These are phyloP conservation scores for Panagrolaimus sp. DNA, from an alignment of 1,140 invertebrate species.

Conservation along the genomic window DNA sequence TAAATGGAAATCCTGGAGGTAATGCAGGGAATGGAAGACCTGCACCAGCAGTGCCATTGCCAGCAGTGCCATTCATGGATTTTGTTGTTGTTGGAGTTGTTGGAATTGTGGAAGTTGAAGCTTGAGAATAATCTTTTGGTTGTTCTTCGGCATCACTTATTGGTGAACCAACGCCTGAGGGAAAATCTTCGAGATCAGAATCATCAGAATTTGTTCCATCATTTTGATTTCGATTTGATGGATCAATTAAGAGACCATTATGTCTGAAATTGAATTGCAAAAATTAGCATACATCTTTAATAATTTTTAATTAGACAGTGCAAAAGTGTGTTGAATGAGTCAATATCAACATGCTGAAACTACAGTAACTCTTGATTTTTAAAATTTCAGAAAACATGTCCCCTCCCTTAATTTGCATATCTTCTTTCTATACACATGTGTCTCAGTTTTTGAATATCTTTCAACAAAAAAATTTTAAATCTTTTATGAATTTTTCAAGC, in stretches of 20 bases:
- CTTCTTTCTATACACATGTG: too few species aligned
- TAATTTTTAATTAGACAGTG: too few species aligned
- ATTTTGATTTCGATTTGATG: not conserved
- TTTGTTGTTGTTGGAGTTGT: not conserved
- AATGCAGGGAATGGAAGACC: not conserved
- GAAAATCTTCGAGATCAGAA: conserved; percentile 13
- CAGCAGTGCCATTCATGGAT: not conserved
- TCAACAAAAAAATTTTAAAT: too few species aligned
- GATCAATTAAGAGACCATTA: conserved; percentile 1
- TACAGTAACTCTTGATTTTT: too few species aligned
- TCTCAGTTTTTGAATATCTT: too few species aligned
- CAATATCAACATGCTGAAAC: too few species aligned
- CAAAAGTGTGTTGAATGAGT: too few species aligned
- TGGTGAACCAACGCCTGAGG: not conserved
- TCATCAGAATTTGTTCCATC: conserved; percentile 2
- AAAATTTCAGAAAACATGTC: too few species aligned
- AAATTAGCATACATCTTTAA: too few species aligned
- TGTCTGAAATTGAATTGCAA: conserved; percentile 4
- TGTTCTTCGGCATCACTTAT: conserved; percentile 4
- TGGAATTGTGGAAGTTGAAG: not conserved
- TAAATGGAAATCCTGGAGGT: not conserved
- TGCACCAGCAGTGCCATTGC: not conserved
- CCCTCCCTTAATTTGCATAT: too few species aligned
- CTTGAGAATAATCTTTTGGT: conserved; percentile 3
- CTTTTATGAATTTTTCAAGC: too few species aligned